Base-by-base conservation (phyloP, 2,888 invertebrate genomes). In the Pinctada fucata region DNA sequence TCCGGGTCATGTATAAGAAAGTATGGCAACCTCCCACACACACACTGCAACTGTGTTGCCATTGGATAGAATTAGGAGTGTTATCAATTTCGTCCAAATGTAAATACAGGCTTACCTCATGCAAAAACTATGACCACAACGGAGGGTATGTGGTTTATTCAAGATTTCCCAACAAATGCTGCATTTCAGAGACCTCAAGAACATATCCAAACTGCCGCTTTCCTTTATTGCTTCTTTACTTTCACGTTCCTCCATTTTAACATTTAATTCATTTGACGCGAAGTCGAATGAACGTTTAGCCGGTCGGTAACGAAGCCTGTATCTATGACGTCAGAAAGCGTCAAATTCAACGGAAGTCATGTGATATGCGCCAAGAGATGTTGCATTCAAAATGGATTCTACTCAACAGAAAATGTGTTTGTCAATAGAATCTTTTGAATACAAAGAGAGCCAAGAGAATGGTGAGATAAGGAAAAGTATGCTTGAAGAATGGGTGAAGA, bases 131-230 rank as follows among this genome's bases (percentile, higher is more conserved):
- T 78, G 72, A 47, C 79, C 75, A 72, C 75, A 74, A 75, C 63
- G 75, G 31, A 69, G 48, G 45, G 66, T 79, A 48, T 77, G 77
- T 1, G 80, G 80, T 16, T 77, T 65, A 45, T 75, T 75, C 64
- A 75, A 80, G 49, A 71, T 75, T 6, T 75, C 75, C 80, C 75
- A 78, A 49, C 80, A 80, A 49, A 80, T 75, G 31, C 80, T 68
- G 52, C 80, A 80, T 80, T 80, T 80, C 64, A 80, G 10, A 16
- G 71, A 72, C 49, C 66, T 72, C 2, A 70, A 10, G n/a, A 79
- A 45, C 13, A 47, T 47, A 45, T 47, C 48, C 48, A 63, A 64
- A 64, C 63, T 31, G 45, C 16, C 68, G 68, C 47, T 47, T 13
- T 47, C 8, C 47, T 16, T 3, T 13, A 8, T n/a, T 8, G 31